Percentiles rank a stretch among this genome's conserved stretches.
phyloP scores from a whole-genome alignment of 2,113 vertebrate species.

The Emydura subglobosa region DNA sequence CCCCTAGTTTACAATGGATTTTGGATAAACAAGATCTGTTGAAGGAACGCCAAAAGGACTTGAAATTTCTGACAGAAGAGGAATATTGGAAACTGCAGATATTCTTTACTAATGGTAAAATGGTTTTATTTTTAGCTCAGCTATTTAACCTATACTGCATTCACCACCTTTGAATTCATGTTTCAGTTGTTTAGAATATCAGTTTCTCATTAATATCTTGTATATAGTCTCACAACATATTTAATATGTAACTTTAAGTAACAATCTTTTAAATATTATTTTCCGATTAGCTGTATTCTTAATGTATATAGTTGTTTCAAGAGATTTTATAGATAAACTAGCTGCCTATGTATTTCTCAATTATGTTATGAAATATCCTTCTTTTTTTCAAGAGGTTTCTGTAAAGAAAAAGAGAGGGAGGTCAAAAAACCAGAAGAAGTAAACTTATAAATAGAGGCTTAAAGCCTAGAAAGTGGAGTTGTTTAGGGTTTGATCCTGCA shows the following conservation, averaged over 20 bases:
- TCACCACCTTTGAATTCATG: background rate
- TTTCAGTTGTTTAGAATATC: background rate
- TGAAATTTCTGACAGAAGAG: constrained; percentile 97
- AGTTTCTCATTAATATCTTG: fast-evolving
- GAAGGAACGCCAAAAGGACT: constrained; percentile 98
- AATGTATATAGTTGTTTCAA: background rate
- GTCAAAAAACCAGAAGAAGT: background rate
- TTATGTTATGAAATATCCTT: background rate
- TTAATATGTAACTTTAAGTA: background rate
- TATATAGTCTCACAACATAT: fast-evolving
- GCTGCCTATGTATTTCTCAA: background rate
- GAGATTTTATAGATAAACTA: background rate
- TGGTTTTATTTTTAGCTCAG: constrained; percentile 11
- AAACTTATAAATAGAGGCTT: background rate
- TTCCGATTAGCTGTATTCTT: background rate
- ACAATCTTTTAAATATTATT: background rate
- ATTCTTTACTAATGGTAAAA: constrained; percentile 98
- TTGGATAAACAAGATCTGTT: constrained; percentile 98
- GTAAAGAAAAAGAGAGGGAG: background rate
- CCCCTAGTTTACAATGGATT: constrained; percentile 95
- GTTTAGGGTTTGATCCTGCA: background rate
- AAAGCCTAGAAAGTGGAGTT: background rate
- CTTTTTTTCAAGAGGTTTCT: background rate
- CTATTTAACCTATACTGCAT: background rate
- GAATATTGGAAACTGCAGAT: constrained; percentile 99